Evolutionary conservation across 2,797 vertebrate species (phyloP).

Genomic region (Octomys mimax): DNA sequence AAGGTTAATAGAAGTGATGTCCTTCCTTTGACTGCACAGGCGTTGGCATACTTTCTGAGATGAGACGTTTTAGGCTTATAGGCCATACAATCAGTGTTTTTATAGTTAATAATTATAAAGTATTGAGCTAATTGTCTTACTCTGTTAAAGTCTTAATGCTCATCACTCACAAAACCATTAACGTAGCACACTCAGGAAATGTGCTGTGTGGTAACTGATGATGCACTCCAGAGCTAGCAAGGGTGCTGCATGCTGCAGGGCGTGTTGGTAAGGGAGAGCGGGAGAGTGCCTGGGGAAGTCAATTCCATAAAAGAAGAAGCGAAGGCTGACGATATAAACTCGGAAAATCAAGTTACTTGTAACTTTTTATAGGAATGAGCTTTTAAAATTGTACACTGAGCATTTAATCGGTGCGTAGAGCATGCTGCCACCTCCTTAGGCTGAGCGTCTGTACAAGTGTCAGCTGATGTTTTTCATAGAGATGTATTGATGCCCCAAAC

Average conservation of each 20-base stretch:
- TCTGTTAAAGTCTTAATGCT: constrained; percentile 18
- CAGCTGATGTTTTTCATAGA: background rate
- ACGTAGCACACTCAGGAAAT: background rate
- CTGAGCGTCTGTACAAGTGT: background rate
- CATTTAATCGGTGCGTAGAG: background rate
- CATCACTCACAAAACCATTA: background rate
- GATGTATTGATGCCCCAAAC: background rate
- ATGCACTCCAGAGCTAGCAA: background rate
- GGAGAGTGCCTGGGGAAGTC: background rate
- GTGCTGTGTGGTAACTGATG: background rate
- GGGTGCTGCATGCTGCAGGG: background rate
- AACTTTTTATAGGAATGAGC: background rate
- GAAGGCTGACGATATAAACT: constrained; percentile 1
- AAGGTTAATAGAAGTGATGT: background rate
- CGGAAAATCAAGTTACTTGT: background rate
- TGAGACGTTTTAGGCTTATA: background rate
- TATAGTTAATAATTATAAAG: constrained; percentile 15
- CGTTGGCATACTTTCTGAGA: background rate
- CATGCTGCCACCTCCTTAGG: background rate
- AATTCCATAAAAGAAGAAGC: background rate
- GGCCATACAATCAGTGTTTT: background rate
- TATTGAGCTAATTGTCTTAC: constrained; percentile 3
- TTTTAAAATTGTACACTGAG: constrained; percentile 24
- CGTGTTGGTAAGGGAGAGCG: background rate
- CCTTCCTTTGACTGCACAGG: background rate